These are phyloP conservation scores for Peromyscus leucopus DNA, from an alignment of 2,113 vertebrate species.

Conservation along the genomic window DNA sequence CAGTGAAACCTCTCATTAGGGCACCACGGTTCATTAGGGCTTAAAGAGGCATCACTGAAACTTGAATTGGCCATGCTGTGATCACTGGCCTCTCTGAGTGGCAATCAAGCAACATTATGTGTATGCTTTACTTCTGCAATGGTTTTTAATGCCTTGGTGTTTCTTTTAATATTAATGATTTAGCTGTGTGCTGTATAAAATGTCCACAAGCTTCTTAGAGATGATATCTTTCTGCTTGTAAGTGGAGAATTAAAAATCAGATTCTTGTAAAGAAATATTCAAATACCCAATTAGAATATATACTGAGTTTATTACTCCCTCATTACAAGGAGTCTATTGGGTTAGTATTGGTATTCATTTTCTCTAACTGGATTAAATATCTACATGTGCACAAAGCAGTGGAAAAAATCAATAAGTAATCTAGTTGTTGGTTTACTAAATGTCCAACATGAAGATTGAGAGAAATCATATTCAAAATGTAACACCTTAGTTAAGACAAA, in stretches of 20 bases:
- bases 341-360: slow-evolving; percentile 59
- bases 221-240: slow-evolving; percentile 70
- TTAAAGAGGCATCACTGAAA: slow-evolving; percentile 86
- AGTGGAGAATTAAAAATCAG: slow-evolving; percentile 65
- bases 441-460: not conserved
- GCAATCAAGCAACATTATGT: slow-evolving; percentile 61
- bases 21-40: slow-evolving; percentile 86
- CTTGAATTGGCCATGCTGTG: slow-evolving; percentile 85
- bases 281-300: slow-evolving; percentile 53
- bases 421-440: slow-evolving; percentile 60
- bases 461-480: slow-evolving; percentile 17
- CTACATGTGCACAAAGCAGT: not conserved
- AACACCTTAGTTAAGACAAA: slow-evolving; percentile 14
- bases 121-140: slow-evolving; percentile 65
- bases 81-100: slow-evolving; percentile 72
- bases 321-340: not conserved
- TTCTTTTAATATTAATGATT: slow-evolving; percentile 64
- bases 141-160: slow-evolving; percentile 27
- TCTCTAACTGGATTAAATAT: slow-evolving; percentile 48
- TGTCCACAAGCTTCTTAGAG: slow-evolving; percentile 29
- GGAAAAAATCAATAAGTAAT: slow-evolving; percentile 67
- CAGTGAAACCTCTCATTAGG: slow-evolving; percentile 88
- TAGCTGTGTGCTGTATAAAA: slow-evolving; percentile 73
- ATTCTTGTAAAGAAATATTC: slow-evolving; percentile 67
- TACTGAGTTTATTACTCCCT: slow-evolving; percentile 35